phyloP scores from a whole-genome alignment of 64 coral and sea anemone species.

The Actinia equina region DNA sequence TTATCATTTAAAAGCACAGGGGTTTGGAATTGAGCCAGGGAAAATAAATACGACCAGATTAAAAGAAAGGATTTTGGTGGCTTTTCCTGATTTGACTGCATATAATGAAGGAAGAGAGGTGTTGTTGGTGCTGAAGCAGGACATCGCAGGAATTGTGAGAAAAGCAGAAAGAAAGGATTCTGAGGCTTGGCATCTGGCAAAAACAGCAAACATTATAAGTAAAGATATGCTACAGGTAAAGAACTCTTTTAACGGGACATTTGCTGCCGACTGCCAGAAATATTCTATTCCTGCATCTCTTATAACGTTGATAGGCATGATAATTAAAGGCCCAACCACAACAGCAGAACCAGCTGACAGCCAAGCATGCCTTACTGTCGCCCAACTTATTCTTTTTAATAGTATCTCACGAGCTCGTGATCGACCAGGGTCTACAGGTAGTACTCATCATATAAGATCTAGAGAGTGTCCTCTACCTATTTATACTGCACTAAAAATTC shows the following conservation, averaged over 20 bases:
- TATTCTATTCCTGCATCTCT: slow-evolving; percentile 4
- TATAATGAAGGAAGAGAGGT: slow-evolving; percentile 23
- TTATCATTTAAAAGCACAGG: background rate
- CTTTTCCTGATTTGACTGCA: slow-evolving; percentile 53
- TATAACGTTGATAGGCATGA: background rate
- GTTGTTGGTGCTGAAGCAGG: slow-evolving; percentile 15
- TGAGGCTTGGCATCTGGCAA: slow-evolving; percentile 32
- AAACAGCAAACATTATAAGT: slow-evolving; percentile 38
- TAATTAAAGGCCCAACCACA: background rate
- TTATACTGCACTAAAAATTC: slow-evolving; percentile 57
- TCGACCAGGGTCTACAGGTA: background rate
- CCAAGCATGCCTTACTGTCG: slow-evolving; percentile 48
- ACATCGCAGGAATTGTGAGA: slow-evolving; percentile 41
- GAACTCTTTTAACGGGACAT: slow-evolving; percentile 43
- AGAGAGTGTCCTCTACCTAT: slow-evolving; percentile 49
- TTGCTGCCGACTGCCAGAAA: slow-evolving; percentile 17
- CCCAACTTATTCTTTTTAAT: slow-evolving; percentile 56
- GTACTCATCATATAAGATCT: slow-evolving; percentile 21
- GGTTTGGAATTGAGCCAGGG: slow-evolving; percentile 7
- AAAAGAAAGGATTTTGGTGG: slow-evolving; percentile 32
- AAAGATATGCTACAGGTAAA: slow-evolving; percentile 27
- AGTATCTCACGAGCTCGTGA: slow-evolving; percentile 9
- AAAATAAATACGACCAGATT: slow-evolving; percentile 38
- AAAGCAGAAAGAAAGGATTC: slow-evolving; percentile 35
- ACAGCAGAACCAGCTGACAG: slow-evolving; percentile 4